Evolutionary conservation across 2,888 invertebrate genomes (phyloP).

Genomic region (Himalopsyche japonica): DNA sequence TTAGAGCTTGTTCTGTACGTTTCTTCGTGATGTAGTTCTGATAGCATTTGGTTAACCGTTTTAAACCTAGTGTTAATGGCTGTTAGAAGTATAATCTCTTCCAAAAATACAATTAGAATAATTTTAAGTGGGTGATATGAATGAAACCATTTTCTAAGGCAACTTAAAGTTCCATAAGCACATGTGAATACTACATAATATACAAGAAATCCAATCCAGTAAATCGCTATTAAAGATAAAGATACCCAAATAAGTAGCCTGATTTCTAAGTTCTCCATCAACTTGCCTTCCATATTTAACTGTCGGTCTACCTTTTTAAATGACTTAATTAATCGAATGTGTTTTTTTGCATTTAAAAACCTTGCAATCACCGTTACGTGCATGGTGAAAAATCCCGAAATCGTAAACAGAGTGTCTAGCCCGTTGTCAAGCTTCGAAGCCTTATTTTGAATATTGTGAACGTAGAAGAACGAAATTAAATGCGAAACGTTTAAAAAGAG

Average conservation of each 20-base stretch:
- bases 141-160: background rate
- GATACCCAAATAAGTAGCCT: background rate
- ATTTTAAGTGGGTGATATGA: background rate
- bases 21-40: background rate
- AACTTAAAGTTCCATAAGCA: background rate
- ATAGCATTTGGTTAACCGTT: background rate
- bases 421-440: background rate
- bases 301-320: background rate
- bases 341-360: background rate
- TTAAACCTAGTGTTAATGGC: background rate
- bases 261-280: background rate
- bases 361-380: background rate
- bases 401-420: background rate
- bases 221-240: background rate
- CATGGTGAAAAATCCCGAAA: background rate
- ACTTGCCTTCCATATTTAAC: background rate
- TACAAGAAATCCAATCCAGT: background rate
- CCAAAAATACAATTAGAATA: background rate
- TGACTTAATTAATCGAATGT: background rate
- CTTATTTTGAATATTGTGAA: background rate
- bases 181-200: background rate
- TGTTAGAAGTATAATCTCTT: background rate
- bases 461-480: background rate
- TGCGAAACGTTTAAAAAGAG: background rate
- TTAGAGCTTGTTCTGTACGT: background rate